A percentile compares a stretch with the other conserved stretches of the same genome.
Evolutionary conservation across 2,113 vertebrate genomes (phyloP).

Genomic region (Microtus montanus): DNA sequence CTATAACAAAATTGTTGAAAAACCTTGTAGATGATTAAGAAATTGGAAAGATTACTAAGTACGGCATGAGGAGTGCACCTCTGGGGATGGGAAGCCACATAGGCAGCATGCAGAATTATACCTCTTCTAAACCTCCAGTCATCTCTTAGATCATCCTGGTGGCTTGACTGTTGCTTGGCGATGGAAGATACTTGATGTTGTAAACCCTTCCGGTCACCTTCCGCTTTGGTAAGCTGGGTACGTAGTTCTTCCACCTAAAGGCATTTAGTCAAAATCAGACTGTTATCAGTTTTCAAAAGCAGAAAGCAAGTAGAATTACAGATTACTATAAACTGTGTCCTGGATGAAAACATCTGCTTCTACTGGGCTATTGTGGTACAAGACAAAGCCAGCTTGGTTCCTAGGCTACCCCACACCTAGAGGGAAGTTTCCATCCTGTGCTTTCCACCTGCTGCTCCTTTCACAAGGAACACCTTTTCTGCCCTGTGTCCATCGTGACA

Average conservation of each 20-base stretch:
- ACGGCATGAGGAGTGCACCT: neutral
- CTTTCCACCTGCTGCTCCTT: slow-evolving; percentile 37
- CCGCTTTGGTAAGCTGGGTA: slow-evolving; percentile 88
- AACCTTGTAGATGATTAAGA: slow-evolving; percentile 7
- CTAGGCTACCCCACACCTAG: neutral
- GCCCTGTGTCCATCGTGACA: neutral
- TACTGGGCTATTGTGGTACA: neutral
- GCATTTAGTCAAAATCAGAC: slow-evolving; percentile 56
- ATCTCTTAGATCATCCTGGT: slow-evolving; percentile 82
- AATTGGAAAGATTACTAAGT: neutral
- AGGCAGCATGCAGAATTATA: slow-evolving; percentile 64
- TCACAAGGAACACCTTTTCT: slow-evolving; percentile 5
- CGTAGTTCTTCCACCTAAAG: slow-evolving; percentile 93
- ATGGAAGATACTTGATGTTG: slow-evolving; percentile 86
- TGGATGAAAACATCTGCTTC: neutral
- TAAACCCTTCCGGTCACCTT: slow-evolving; percentile 86
- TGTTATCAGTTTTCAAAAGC: slow-evolving; percentile 2
- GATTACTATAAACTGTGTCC: slow-evolving; percentile 52
- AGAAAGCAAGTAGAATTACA: neutral
- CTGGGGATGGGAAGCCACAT: neutral
- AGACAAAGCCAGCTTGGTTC: neutral
- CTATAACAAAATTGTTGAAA: neutral
- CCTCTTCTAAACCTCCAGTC: slow-evolving; percentile 83
- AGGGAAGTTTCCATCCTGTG: neutral
- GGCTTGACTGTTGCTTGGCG: slow-evolving; percentile 78